Evolutionary conservation across 2,797 vertebrate species (phyloP).

Genomic region (Myotis pilosus): DNA sequence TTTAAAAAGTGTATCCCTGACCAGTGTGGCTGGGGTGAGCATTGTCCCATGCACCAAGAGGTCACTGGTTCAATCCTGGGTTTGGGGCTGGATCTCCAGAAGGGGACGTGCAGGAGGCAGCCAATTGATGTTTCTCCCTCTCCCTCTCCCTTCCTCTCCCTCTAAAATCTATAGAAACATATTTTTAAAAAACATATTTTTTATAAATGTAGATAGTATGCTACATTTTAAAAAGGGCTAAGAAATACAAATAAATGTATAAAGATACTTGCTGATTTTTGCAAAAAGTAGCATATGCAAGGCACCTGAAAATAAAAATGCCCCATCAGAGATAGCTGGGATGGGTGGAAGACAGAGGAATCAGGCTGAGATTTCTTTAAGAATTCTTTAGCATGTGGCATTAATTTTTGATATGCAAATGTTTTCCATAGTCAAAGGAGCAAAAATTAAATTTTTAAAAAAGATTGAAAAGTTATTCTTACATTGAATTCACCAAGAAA

Average conservation of each 20-base stretch:
- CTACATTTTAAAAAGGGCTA: too few species aligned
- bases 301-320: background rate
- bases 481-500: background rate
- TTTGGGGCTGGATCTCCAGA: too few species aligned
- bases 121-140: too few species aligned
- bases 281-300: background rate
- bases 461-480: background rate
- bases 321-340: fast-evolving
- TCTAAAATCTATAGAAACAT: too few species aligned
- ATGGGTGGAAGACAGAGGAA: fast-evolving
- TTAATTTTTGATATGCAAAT: background rate
- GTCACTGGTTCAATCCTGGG: too few species aligned
- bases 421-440: background rate
- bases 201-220: background rate
- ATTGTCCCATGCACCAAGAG: too few species aligned
- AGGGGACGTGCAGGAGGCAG: too few species aligned
- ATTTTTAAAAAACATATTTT: too few species aligned
- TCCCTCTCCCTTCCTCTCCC: too few species aligned
- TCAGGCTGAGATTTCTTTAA: background rate
- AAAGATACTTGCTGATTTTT: background rate
- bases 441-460: background rate
- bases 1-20: too few species aligned
- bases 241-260: background rate
- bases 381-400: background rate
- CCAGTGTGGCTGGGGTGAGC: too few species aligned